Evolutionary conservation across 2,113 vertebrate species (phyloP).

Genomic region (Entelurus aequoreus): DNA sequence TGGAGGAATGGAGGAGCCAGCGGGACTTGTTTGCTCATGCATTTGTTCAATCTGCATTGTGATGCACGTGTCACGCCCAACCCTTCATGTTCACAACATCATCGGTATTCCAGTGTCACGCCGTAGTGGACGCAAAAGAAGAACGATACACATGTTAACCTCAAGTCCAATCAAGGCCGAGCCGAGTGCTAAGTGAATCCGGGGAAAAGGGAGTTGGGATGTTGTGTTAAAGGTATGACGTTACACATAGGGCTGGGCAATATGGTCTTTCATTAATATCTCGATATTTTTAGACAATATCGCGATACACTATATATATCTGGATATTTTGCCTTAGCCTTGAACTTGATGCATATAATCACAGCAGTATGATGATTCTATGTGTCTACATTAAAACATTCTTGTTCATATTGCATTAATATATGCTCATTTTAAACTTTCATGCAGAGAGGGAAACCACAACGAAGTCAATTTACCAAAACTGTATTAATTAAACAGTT

Average conservation of each 20-base stretch:
- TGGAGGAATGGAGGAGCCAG: neutral
- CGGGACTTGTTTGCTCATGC: conserved; percentile 18
- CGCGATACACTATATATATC: too few relatives aligned
- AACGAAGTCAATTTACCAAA: too few relatives aligned
- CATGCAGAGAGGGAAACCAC: too few relatives aligned
- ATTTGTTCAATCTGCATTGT: conserved; percentile 15
- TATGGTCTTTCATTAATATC: too few relatives aligned
- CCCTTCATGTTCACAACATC: conserved; percentile 21
- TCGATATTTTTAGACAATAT: too few relatives aligned
- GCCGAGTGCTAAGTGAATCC: conserved; percentile 46
- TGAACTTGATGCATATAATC: too few relatives aligned
- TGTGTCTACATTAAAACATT: too few relatives aligned
- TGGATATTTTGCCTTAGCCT: too few relatives aligned
- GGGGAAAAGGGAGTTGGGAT: conserved; percentile 51
- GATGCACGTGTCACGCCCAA: neutral
- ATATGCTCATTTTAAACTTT: too few relatives aligned
- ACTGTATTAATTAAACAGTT: too few relatives aligned
- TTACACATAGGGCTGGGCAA: conserved; percentile 7
- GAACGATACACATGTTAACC: conserved; percentile 65
- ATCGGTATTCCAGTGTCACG: conserved; percentile 53
- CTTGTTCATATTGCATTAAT: too few relatives aligned
- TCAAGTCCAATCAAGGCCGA: conserved; percentile 54
- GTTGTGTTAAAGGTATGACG: conserved; percentile 35
- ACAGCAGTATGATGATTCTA: too few relatives aligned
- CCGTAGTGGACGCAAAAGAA: conserved; percentile 37